Conservation (phyloP, 2,113 vertebrate species). For the Etia nguti region DNA sequence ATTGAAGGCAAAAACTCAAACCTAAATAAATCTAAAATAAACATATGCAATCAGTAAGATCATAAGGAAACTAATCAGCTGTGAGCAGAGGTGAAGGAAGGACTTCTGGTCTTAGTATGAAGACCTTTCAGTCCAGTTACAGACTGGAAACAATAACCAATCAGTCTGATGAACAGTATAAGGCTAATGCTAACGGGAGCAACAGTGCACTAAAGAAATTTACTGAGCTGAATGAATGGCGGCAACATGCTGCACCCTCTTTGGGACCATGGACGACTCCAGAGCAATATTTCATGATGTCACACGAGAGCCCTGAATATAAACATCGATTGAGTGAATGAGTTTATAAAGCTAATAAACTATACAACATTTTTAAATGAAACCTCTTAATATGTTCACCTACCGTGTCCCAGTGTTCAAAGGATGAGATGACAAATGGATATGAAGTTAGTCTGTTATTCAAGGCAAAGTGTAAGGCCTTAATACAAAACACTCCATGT, state of each 20-base stretch:
- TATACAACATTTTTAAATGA: rapidly evolving
- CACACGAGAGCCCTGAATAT: not conserved
- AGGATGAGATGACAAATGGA: not conserved
- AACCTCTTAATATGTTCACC: not conserved
- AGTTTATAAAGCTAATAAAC: not conserved
- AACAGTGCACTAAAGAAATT: not conserved
- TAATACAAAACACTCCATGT: not conserved
- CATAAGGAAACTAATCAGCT: not conserved
- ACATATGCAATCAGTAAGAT: not conserved
- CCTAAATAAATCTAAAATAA: not conserved
- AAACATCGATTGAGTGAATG: not conserved
- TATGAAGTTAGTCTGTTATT: not conserved
- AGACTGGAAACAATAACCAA: not conserved
- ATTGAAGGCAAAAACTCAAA: not conserved
- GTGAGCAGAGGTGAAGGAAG: not conserved
- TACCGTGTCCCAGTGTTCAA: rapidly evolving
- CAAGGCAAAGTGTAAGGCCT: not conserved
- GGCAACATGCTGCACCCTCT: not conserved
- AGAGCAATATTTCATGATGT: not conserved
- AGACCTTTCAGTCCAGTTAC: not conserved
- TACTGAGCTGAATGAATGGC: not conserved
- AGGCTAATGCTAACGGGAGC: not conserved
- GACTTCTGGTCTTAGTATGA: too few species aligned
- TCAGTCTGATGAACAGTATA: not conserved
- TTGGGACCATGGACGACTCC: too few species aligned